phyloP scores from a whole-genome alignment of 2,888 invertebrate genomes.

The Theristus sp. region DNA sequence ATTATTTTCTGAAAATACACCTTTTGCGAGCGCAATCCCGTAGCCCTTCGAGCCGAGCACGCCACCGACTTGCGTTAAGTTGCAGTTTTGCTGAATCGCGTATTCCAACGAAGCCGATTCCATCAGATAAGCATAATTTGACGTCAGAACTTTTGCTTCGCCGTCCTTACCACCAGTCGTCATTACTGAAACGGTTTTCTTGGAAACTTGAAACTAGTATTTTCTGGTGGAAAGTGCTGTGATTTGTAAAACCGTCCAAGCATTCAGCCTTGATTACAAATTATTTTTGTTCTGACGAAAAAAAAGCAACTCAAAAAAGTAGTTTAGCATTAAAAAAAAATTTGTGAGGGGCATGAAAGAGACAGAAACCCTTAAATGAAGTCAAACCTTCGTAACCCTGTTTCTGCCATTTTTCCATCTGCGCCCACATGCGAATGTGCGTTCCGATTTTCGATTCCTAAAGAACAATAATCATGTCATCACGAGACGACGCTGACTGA shows the following conservation, averaged over 20 bases:
- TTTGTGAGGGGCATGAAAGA: no score
- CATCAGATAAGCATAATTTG: slow-evolving; percentile 91
- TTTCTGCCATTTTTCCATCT: slow-evolving; percentile 23
- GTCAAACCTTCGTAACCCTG: slow-evolving; percentile 3
- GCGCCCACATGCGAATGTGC: slow-evolving; percentile 35
- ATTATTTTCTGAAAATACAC: no score
- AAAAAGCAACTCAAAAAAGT: no score
- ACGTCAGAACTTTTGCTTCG: slow-evolving; percentile 58
- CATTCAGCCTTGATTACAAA: no score
- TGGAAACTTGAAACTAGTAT: slow-evolving; percentile 46
- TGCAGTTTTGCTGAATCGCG: slow-evolving; percentile 67
- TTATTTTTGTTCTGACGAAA: slow-evolving; percentile 34
- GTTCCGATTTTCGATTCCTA: slow-evolving; percentile 33
- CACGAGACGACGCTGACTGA: no score
- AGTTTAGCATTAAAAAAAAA: no score
- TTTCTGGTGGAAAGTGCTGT: no score
- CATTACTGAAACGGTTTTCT: slow-evolving; percentile 16
- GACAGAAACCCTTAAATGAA: no score
- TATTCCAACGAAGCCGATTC: slow-evolving; percentile 95
- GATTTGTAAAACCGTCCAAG: no score
- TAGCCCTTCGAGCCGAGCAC: slow-evolving; percentile 70
- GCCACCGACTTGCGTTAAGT: slow-evolving; percentile 89
- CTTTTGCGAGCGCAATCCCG: slow-evolving; percentile 87
- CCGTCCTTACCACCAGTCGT: slow-evolving; percentile 20
- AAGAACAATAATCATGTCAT: no score